Conservation (phyloP, 2,888 invertebrate species). For the Carcina quercana region DNA sequence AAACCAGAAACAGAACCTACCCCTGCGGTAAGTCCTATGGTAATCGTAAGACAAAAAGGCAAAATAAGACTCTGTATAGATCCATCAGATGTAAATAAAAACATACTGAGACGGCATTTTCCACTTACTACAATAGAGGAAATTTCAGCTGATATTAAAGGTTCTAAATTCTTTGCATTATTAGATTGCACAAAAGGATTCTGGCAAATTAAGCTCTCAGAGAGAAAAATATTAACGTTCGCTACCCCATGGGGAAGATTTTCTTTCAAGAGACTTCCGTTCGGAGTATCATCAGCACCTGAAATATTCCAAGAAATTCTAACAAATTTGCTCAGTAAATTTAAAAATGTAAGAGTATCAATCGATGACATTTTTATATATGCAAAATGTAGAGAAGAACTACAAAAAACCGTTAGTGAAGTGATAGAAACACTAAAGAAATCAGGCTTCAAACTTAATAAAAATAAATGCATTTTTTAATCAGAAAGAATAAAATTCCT, state of each 20-base stretch:
- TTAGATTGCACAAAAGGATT: conserved; percentile 7
- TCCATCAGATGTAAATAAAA: neutral
- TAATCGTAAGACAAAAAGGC: neutral
- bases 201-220: conserved; percentile 6
- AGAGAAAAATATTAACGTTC: conserved; percentile 8
- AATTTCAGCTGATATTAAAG: neutral
- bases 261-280: conserved; percentile 8
- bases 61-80: neutral
- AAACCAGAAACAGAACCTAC: conserved; percentile 1
- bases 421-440: conserved; percentile 5
- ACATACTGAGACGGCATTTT: neutral
- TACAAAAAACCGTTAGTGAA: conserved; percentile 4
- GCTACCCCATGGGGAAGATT: conserved; percentile 9
- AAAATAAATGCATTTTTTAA: conserved; percentile 10
- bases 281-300: conserved; percentile 8
- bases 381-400: conserved; percentile 3
- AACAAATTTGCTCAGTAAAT: conserved; percentile 7
- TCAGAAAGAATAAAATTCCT: conserved; percentile 9
- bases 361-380: conserved; percentile 9
- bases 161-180: neutral
- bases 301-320: conserved; percentile 10
- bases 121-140: neutral
- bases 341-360: conserved; percentile 7
- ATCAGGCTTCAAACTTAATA: conserved; percentile 8
- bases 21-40: neutral